Evolutionary conservation across 2,888 invertebrate genomes (phyloP).

Genomic region (Bombylius major): DNA sequence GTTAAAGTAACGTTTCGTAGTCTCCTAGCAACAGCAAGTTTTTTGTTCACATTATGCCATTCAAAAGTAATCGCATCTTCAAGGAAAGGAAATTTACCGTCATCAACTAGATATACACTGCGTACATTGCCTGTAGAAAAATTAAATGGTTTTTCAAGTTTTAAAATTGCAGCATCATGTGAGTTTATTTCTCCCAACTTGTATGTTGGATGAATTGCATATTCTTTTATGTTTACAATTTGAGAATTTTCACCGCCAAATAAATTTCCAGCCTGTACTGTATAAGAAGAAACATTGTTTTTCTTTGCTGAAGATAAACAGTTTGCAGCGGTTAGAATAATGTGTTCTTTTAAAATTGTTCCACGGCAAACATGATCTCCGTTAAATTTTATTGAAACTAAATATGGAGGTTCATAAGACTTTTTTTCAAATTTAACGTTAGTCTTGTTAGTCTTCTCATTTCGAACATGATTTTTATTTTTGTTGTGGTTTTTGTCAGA

Average conservation of each 20-base stretch:
- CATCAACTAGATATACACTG: too few relatives aligned
- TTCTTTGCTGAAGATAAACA: too few relatives aligned
- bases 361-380: neutral
- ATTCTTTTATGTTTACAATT: neutral
- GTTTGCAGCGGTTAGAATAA: neutral
- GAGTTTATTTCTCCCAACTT: neutral
- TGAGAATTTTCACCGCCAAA: neutral
- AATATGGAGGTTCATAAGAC: neutral
- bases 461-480: too few relatives aligned
- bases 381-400: neutral
- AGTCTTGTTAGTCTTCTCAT: too few relatives aligned
- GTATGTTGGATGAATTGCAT: neutral
- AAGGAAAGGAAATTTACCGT: too few relatives aligned
- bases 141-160: neutral
- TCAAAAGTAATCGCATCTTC: too few relatives aligned
- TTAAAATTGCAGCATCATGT: neutral
- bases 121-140: neutral
- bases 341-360: neutral
- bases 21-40: too few relatives aligned
- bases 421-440: too few relatives aligned
- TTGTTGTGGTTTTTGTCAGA: too few relatives aligned
- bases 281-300: neutral
- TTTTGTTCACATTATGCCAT: too few relatives aligned
- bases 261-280: neutral
- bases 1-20: too few relatives aligned